Conservation (phyloP, 1,140 invertebrate genomes). For the Brachionus manjavacas region DNA sequence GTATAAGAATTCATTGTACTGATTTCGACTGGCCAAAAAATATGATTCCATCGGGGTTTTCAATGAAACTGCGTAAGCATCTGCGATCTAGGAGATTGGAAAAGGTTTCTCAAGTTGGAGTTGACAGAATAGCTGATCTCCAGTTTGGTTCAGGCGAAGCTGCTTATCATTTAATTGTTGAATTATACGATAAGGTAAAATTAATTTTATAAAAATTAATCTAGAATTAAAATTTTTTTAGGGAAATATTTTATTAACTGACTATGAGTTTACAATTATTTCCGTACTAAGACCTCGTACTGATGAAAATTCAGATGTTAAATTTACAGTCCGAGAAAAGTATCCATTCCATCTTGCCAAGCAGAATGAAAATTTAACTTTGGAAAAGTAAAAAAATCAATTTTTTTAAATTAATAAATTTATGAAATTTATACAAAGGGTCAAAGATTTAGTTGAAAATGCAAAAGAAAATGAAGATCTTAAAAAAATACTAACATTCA, state of each 20-base stretch:
- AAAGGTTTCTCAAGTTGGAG: constrained; percentile 78
- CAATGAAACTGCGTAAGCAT: constrained; percentile 98
- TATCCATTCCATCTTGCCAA: constrained; percentile 76
- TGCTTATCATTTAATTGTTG: constrained; percentile 89
- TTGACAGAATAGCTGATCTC: constrained; percentile 56
- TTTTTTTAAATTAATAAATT: constrained; percentile 24
- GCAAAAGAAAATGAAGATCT: constrained; percentile 72
- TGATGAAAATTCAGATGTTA: constrained; percentile 79
- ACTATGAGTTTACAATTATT: constrained; percentile 81
- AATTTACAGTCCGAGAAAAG: constrained; percentile 82
- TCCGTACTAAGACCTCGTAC: constrained; percentile 87
- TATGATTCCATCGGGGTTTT: constrained; percentile 85
- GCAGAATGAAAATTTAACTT: constrained; percentile 59
- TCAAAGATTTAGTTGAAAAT: constrained; percentile 63
- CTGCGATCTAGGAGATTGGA: constrained; percentile 90
- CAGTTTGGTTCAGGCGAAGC: constrained; percentile 71
- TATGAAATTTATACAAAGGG: constrained; percentile 44
- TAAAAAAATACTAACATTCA: constrained; percentile 77
- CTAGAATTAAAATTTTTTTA: constrained; percentile 43
- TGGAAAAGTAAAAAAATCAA: constrained; percentile 49
- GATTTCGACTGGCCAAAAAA: constrained; percentile 98
- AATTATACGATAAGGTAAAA: constrained; percentile 80
- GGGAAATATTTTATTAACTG: constrained; percentile 91
- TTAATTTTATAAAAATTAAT: neutral
- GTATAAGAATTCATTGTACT: constrained; percentile 84